phyloP scores from a whole-genome alignment of 2,888 invertebrate species.

The Diadromus collaris region DNA sequence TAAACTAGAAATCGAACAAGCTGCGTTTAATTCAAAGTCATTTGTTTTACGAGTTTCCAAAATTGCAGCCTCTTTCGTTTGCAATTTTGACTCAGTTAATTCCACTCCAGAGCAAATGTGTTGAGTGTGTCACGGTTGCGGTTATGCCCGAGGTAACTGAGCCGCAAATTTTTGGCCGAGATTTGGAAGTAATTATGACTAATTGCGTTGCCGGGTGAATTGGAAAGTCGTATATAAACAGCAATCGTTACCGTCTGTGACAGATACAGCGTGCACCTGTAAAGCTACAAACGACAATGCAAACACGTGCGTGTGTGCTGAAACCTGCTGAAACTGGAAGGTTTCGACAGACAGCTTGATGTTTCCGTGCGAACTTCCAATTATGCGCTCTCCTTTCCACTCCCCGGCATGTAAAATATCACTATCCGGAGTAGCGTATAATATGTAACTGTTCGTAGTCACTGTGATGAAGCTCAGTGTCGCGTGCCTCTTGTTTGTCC shows the following conservation, averaged over 20 bases:
- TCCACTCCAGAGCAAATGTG: too few species aligned
- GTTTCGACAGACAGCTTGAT: not conserved
- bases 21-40: too few species aligned
- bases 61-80: too few species aligned
- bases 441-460: not conserved
- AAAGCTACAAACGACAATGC: not conserved
- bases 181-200: not conserved
- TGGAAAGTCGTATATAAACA: not conserved
- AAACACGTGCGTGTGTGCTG: not conserved
- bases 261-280: not conserved
- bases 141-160: not conserved
- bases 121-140: too few species aligned
- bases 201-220: not conserved
- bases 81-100: too few species aligned
- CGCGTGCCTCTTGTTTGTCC: conserved; percentile 18
- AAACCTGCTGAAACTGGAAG: not conserved
- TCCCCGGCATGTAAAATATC: not conserved
- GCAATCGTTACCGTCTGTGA: not conserved
- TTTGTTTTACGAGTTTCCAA: too few species aligned
- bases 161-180: not conserved
- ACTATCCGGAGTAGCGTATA: not conserved
- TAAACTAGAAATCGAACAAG: too few species aligned
- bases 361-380: not conserved
- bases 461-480: conserved; percentile 1
- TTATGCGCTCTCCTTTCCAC: not conserved